Percentiles rank a stretch among this genome's conserved stretches.
These are phyloP conservation scores for Halocynthia aurantium DNA, from an alignment of 23 tunicate species.

Conservation along the genomic window DNA sequence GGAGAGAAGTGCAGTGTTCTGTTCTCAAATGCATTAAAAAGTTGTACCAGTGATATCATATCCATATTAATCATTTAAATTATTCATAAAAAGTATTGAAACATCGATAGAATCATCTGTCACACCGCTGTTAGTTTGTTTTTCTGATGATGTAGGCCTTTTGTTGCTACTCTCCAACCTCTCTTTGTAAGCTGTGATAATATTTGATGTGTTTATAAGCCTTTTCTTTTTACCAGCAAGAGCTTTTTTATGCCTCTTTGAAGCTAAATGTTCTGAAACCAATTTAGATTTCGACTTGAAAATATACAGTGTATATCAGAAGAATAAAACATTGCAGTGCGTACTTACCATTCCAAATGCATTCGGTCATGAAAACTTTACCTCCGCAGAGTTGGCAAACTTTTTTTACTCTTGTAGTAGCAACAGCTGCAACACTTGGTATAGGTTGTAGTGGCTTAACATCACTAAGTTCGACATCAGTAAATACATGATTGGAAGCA, in stretches of 20 bases:
- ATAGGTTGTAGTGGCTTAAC: background rate
- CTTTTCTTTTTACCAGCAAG: background rate
- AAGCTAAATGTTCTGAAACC: slow-evolving; percentile 5
- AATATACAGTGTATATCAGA: background rate
- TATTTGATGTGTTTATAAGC: slow-evolving; percentile 5
- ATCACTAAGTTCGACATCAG: background rate
- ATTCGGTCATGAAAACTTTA: slow-evolving; percentile 9
- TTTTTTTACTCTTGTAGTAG: slow-evolving; percentile 4
- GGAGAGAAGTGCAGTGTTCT: too few relatives aligned
- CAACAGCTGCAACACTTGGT: background rate
- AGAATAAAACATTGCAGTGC: background rate
- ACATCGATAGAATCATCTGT: too few relatives aligned
- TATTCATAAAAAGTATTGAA: too few relatives aligned
- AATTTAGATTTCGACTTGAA: background rate
- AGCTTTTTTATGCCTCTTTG: slow-evolving; percentile 18
- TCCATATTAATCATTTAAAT: too few relatives aligned
- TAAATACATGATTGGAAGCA: background rate
- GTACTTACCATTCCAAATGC: slow-evolving; percentile 10
- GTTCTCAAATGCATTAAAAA: too few relatives aligned
- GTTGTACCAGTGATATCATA: too few relatives aligned
- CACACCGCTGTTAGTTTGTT: background rate
- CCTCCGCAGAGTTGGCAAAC: slow-evolving; percentile 13
- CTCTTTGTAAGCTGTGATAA: slow-evolving; percentile 8
- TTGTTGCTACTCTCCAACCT: background rate
- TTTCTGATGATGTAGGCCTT: background rate